Conservation (phyloP, 2,113 vertebrate species). For the Vidua macroura region DNA sequence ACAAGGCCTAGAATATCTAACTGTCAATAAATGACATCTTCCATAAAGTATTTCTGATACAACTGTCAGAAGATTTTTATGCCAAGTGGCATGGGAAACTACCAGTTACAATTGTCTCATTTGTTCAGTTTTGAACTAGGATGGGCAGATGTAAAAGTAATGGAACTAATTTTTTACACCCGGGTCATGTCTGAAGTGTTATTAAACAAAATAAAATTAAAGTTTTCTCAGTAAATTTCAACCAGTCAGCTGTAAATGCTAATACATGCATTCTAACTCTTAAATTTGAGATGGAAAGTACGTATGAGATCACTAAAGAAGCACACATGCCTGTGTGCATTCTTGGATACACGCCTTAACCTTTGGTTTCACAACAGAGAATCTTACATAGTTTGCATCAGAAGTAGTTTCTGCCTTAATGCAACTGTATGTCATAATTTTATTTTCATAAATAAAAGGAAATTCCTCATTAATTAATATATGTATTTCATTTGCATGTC, state of each 20-base stretch:
- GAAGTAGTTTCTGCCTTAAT: background rate
- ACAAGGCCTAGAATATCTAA: background rate
- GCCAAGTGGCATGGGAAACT: background rate
- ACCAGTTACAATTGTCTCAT: background rate
- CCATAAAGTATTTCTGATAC: background rate
- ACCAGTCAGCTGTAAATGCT: background rate
- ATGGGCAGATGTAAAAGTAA: background rate
- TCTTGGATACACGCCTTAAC: background rate
- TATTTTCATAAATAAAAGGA: background rate
- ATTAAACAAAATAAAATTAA: background rate
- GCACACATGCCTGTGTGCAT: no score
- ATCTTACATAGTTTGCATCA: background rate
- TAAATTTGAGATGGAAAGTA: background rate
- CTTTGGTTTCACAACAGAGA: background rate
- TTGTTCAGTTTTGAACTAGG: background rate
- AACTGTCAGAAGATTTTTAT: background rate
- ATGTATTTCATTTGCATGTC: background rate
- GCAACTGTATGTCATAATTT: background rate
- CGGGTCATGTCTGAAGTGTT: background rate
- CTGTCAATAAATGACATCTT: background rate
- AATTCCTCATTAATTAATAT: background rate
- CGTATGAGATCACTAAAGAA: background rate
- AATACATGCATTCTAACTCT: background rate
- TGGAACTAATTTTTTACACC: background rate
- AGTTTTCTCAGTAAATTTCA: background rate